phyloP scores from a whole-genome alignment of 2,888 invertebrate genomes.

The Drosophila infuscata region DNA sequence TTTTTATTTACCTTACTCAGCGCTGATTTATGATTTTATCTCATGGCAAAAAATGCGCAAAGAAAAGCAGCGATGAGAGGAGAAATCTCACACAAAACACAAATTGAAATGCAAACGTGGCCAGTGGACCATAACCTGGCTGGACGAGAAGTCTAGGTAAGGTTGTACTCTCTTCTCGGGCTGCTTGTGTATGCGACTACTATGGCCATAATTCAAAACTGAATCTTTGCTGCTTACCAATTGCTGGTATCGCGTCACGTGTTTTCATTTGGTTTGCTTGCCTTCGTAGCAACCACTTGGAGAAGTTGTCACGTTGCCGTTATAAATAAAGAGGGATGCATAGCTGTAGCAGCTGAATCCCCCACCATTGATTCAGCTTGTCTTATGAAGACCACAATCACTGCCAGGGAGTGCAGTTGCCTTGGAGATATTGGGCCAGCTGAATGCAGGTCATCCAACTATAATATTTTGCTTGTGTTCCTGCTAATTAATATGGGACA shows the following conservation, averaged over 20 bases:
- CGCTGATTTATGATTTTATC: slow-evolving; percentile 82
- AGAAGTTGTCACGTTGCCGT: slow-evolving; percentile 69
- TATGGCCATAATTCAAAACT: slow-evolving; percentile 73
- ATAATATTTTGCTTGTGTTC: slow-evolving; percentile 18
- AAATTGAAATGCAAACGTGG: slow-evolving; percentile 78
- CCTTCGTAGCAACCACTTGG: slow-evolving; percentile 50
- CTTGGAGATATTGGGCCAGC: slow-evolving; percentile 16
- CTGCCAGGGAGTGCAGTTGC: slow-evolving; percentile 10
- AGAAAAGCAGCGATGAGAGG: slow-evolving; percentile 5
- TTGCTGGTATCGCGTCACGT: slow-evolving; percentile 71
- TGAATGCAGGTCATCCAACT: slow-evolving; percentile 12
- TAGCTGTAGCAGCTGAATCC: slow-evolving; percentile 7
- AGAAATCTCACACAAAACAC: slow-evolving; percentile 39
- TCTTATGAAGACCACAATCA: background rate
- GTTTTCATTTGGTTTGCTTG: slow-evolving; percentile 70
- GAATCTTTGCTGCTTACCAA: slow-evolving; percentile 75
- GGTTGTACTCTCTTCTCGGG: slow-evolving; percentile 13
- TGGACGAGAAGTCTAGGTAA: slow-evolving; percentile 3
- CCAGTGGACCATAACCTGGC: slow-evolving; percentile 35
- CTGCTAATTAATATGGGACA: slow-evolving; percentile 23
- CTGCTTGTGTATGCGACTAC: slow-evolving; percentile 57
- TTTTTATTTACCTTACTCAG: slow-evolving; percentile 81
- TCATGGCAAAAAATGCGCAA: background rate
- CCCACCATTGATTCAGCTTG: slow-evolving; percentile 28
- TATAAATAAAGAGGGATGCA: slow-evolving; percentile 60